Conservation (phyloP, 2,797 vertebrate species). For the Gobio occitaniae region DNA sequence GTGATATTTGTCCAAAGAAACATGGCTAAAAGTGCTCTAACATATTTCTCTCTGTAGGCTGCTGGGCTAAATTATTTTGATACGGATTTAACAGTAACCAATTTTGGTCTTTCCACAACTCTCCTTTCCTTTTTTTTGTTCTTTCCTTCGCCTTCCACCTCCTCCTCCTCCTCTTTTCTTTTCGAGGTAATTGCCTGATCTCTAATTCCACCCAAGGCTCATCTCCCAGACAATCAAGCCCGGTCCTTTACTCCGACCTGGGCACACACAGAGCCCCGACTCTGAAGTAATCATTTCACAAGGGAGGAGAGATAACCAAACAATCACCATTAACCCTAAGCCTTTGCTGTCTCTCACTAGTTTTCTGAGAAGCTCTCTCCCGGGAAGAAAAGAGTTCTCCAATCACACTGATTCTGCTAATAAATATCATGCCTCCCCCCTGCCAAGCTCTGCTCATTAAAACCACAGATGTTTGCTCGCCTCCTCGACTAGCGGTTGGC, state of each 20-base stretch:
- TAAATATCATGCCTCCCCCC: conserved; percentile 47
- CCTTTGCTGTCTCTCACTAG: conserved; percentile 27
- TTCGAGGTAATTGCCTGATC: conserved; percentile 44
- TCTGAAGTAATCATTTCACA: conserved; percentile 63
- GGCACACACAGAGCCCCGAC: conserved; percentile 43
- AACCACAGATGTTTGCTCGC: conserved; percentile 44
- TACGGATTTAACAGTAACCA: neutral
- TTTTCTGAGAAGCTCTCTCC: conserved; percentile 15
- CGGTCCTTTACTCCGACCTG: conserved; percentile 44
- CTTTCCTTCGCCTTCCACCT: neutral
- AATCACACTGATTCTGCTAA: conserved; percentile 53
- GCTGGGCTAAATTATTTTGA: neutral
- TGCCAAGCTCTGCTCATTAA: conserved; percentile 44
- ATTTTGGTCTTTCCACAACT: conserved; percentile 30
- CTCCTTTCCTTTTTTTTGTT: conserved; percentile 14
- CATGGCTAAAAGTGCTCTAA: neutral
- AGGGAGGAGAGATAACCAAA: conserved; percentile 56
- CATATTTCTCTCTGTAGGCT: neutral
- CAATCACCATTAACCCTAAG: conserved; percentile 53
- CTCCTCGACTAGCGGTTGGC: conserved; percentile 13
- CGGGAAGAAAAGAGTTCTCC: conserved; percentile 40
- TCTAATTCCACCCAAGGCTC: conserved; percentile 56
- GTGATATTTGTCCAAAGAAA: neutral
- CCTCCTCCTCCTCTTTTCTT: conserved; percentile 10
- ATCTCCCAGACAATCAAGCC: conserved; percentile 60